phyloP scores from a whole-genome alignment of 2,888 invertebrate species.

The Hypena proboscidalis region DNA sequence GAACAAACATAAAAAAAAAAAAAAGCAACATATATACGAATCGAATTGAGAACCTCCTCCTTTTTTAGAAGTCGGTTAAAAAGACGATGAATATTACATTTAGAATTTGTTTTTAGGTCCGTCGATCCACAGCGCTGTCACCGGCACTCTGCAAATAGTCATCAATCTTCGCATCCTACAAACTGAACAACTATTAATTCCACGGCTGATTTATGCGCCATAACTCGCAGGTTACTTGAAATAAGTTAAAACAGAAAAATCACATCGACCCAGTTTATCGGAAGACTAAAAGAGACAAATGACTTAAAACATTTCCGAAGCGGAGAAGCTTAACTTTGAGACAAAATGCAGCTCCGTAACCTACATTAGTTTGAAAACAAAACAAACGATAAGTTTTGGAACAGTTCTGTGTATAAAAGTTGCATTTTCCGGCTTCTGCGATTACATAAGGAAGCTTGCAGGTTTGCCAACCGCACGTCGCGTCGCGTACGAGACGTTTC shows the following conservation, averaged over 20 bases:
- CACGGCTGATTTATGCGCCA: constrained; percentile 8
- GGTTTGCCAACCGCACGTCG: constrained; percentile 20
- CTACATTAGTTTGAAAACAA: constrained; percentile 35
- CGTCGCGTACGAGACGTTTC: constrained; percentile 24
- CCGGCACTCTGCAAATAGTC: not conserved
- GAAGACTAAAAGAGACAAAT: constrained; percentile 8
- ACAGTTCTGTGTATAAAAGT: constrained; percentile 32
- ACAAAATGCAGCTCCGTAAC: constrained; percentile 17
- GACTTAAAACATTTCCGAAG: constrained; percentile 3
- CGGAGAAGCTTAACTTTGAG: not conserved
- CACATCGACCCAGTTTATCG: constrained; percentile 2
- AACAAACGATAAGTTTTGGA: constrained; percentile 18
- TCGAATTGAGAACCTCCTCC: too few species aligned
- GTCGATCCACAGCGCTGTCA: too few species aligned
- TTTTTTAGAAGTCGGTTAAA: too few species aligned
- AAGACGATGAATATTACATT: too few species aligned
- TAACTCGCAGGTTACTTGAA: constrained; percentile 5
- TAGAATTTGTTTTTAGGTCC: too few species aligned
- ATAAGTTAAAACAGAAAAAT: constrained; percentile 2
- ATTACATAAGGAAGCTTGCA: constrained; percentile 14
- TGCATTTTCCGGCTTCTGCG: constrained; percentile 10
- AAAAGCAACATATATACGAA: too few species aligned
- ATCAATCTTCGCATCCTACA: constrained; percentile 5
- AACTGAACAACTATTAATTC: constrained; percentile 8
- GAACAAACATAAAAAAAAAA: too few species aligned